Percentiles rank a stretch among this genome's conserved stretches.
Evolutionary conservation across 2,113 vertebrate genomes (phyloP).

Genomic region (Progne subis): DNA sequence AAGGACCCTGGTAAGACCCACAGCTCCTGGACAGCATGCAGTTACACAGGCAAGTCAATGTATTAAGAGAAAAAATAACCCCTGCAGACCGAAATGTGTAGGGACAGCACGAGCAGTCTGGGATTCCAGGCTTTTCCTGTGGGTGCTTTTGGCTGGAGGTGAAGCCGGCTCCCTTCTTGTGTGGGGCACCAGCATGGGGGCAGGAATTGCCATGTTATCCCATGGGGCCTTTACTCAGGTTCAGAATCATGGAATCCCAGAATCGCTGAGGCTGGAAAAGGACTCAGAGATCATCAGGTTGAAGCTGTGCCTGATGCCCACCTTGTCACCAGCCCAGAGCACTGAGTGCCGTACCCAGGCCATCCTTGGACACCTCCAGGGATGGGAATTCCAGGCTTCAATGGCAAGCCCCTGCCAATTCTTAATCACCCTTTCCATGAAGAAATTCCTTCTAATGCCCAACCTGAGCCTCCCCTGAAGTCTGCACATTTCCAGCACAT

Average conservation of each 20-base stretch:
- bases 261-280: background rate
- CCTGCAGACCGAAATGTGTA: background rate
- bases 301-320: fast-evolving
- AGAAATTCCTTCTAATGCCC: background rate
- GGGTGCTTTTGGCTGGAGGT: background rate
- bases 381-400: background rate
- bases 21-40: background rate
- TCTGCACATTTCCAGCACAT: background rate
- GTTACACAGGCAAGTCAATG: background rate
- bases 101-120: background rate
- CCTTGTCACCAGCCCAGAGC: background rate
- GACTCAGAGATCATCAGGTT: fast-evolving
- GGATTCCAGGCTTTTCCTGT: background rate
- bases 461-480: background rate
- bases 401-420: background rate
- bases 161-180: fast-evolving
- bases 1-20: background rate
- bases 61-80: background rate
- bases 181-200: background rate
- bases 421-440: background rate
- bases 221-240: background rate
- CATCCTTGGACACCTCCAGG: background rate
- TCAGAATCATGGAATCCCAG: background rate
- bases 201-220: background rate
- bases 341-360: fast-evolving